A percentile compares a stretch with the other conserved stretches of the same genome.
These are phyloP conservation scores for Bombus affinis DNA, from an alignment of 1,140 invertebrate genomes.

Conservation along the genomic window DNA sequence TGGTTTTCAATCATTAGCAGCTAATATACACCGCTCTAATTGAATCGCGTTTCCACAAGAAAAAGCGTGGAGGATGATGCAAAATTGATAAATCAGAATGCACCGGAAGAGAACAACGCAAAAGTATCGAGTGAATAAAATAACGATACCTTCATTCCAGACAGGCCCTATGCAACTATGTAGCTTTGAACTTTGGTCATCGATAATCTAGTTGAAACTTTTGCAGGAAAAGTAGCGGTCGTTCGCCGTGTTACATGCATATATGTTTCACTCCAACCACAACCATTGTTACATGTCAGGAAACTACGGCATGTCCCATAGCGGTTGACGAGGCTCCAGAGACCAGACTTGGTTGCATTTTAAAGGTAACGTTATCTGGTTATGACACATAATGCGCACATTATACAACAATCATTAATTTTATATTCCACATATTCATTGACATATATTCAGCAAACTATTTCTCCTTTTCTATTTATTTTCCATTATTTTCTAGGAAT, in stretches of 20 bases:
- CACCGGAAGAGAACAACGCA: not conserved
- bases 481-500: not conserved
- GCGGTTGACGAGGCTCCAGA: conserved; percentile 13
- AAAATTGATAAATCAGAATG: not conserved
- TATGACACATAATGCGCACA: not conserved
- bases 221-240: not conserved
- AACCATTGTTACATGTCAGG: conserved; percentile 43
- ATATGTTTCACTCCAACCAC: conserved; percentile 16
- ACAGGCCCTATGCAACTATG: not conserved
- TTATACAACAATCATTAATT: no score
- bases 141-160: not conserved
- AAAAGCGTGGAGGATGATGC: not conserved
- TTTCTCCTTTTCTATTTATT: not conserved
- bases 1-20: not conserved
- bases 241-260: not conserved
- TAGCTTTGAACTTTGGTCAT: conserved; percentile 11
- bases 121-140: conserved; percentile 1
- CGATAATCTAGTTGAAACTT: conserved; percentile 41
- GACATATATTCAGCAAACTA: not conserved
- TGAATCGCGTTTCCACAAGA: not conserved
- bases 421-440: conserved; percentile 1
- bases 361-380: conserved; percentile 4
- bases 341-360: conserved; percentile 5
- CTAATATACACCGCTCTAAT: not conserved
- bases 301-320: conserved; percentile 23